Evolutionary conservation across 2,113 vertebrate genomes (phyloP).

Genomic region (Sus scrofa): T2T-Sscrofa CM000820.6:76472501-76473000

Average conservation of each 20-base stretch:
- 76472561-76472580: constrained; percentile 51
- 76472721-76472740: constrained; percentile 68
- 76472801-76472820: constrained; percentile 81
- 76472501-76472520: neutral
- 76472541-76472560: constrained; percentile 43
- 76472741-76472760: constrained; percentile 84
- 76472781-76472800: constrained; percentile 84
- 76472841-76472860: constrained; percentile 73
- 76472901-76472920: constrained; percentile 82
- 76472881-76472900: constrained; percentile 82
- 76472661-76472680: constrained; percentile 68
- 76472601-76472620: constrained; percentile 30
- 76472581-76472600: neutral
- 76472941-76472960: constrained; percentile 72
- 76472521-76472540: neutral
- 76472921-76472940: constrained; percentile 69
- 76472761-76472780: constrained; percentile 78
- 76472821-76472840: constrained; percentile 80
- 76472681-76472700: constrained; percentile 61
- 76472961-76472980: constrained; percentile 56
- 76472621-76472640: constrained; percentile 50
- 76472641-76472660: constrained; percentile 68
- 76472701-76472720: constrained; percentile 71
- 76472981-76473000: constrained; percentile 75
- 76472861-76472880: constrained; percentile 75